Base-by-base conservation (phyloP, 2,888 invertebrate species). In the Anticlea derivata region DNA sequence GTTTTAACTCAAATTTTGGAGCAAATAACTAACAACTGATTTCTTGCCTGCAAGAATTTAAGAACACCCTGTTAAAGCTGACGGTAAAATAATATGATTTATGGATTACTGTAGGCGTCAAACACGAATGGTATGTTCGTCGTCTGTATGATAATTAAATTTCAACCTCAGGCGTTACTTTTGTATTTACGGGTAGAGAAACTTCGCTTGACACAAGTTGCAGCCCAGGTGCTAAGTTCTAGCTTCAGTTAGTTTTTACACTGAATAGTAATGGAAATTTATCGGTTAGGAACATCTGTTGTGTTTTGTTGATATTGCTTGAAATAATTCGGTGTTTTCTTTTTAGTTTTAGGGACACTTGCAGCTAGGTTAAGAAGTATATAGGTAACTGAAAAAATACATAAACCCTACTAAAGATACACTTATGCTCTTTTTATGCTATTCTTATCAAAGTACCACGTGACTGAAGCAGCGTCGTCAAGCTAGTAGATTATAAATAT, bases 121-220 rank as follows among this genome's bases (percentile, higher is more conserved):
- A 59, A 54, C 55, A 50, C 44, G 51, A 59, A 58, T 49, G 60
- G 66, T 68, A 68, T 72, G 78, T 79, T 80, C 81, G 63, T 79
- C 83, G 76, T 73, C 66, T 77, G 83, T 80, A 81, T 82, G 88
- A 88, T 90, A 88, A 89, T 90, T 88, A 88, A 88, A 88, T 87
- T 82, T 55, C 86, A 78, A 82, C 89, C 87, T 78, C 70, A 55
- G 81, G 86, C 86, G 70, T 66, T 75, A 78, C 73, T 79, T 80
- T 80, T 73, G 70, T 79, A 80, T 88, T 89, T 86, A 88, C 79
- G 77, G 72, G 68, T 65, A 65, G 68, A 67, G 61, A 72, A 76
- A 82, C 72, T 78, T 79, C 72, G 83, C 80, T 83, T 83, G 84
- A 84, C 84, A 82, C 77, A 52, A 70, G 69, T 68, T 60, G 68